phyloP scores from a whole-genome alignment of 1,140 invertebrate genomes.

The Atta texana region DNA sequence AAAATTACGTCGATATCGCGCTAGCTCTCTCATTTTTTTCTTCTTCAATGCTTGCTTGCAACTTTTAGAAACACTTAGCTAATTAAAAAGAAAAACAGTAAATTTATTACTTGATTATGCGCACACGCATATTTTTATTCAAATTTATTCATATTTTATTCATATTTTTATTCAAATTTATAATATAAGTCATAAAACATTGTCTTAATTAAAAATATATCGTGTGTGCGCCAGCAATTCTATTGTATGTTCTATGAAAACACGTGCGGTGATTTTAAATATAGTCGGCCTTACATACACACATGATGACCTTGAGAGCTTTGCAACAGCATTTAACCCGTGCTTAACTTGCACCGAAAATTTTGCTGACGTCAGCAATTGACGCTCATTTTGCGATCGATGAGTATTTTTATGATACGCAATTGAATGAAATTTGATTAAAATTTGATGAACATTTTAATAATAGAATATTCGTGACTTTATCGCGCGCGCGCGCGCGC shows the following conservation, averaged over 20 bases:
- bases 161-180: slow-evolving; percentile 8
- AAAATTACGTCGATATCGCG: neutral
- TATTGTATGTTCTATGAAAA: neutral
- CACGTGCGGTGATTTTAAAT: slow-evolving; percentile 53
- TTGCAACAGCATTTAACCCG: neutral
- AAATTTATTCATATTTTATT: too few species aligned
- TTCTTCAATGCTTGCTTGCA: neutral
- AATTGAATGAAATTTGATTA: neutral
- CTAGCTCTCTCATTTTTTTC: neutral
- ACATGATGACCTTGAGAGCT: neutral
- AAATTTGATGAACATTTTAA: neutral
- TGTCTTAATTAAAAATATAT: neutral
- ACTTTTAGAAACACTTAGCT: neutral
- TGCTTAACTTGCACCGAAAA: neutral
- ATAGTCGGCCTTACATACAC: neutral
- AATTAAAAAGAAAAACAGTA: neutral
- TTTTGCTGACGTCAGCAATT: neutral
- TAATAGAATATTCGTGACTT: neutral
- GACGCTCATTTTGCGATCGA: neutral
- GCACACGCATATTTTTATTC: neutral
- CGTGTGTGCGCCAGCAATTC: neutral
- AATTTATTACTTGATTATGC: neutral
- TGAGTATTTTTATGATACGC: neutral
- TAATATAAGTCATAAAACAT: neutral
- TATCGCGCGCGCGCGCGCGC: neutral